These are phyloP conservation scores for Amia ocellicauda DNA, from an alignment of 2,113 vertebrate species.

Conservation along the genomic window DNA sequence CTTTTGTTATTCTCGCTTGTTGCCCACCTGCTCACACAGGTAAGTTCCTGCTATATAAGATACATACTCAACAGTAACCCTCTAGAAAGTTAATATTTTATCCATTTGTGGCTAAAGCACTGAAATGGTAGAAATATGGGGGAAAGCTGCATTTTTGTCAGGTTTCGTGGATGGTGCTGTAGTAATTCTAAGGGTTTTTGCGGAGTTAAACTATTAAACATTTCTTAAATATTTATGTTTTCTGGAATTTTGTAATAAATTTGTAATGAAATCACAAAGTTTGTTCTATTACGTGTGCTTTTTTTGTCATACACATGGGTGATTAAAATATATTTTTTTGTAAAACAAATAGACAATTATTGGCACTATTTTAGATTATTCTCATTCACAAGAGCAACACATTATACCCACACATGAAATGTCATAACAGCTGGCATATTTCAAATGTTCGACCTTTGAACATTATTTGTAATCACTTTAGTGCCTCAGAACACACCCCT, in stretches of 20 bases:
- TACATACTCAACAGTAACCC: neutral
- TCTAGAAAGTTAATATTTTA: neutral
- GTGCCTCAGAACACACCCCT: too few species aligned
- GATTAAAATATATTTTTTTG: too few species aligned
- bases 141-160: neutral
- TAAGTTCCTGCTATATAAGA: neutral
- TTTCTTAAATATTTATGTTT: conserved; percentile 54
- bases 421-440: too few species aligned
- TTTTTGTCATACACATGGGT: too few species aligned
- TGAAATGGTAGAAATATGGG: neutral
- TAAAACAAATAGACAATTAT: too few species aligned
- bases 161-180: conserved; percentile 20
- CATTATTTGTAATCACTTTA: too few species aligned
- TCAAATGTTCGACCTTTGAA: too few species aligned
- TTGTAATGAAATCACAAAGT: conserved; percentile 26
- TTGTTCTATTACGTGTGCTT: neutral
- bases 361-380: too few species aligned
- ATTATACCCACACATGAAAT: too few species aligned
- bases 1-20: neutral
- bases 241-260: conserved; percentile 52
- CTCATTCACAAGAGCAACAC: too few species aligned
- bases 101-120: neutral
- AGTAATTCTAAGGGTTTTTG: neutral
- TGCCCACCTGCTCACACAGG: neutral
- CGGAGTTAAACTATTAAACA: conserved; percentile 6